These are phyloP conservation scores for Glaucidium brasilianum DNA, from an alignment of 2,113 vertebrate genomes.

Conservation along the genomic window DNA sequence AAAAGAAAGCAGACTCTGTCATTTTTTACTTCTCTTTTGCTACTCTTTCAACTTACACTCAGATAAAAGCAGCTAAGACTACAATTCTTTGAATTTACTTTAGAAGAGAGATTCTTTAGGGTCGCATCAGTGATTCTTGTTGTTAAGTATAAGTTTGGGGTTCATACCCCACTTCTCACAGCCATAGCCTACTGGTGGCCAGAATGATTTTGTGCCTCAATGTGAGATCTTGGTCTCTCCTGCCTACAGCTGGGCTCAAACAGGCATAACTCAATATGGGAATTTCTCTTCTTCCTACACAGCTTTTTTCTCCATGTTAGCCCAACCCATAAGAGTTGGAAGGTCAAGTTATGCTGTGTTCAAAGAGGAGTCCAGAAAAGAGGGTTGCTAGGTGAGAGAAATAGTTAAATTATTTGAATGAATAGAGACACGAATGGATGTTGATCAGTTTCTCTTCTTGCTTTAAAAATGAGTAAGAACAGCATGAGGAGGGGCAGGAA, in stretches of 20 bases:
- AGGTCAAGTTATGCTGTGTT: neutral
- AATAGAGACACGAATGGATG: neutral
- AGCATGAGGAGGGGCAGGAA: neutral
- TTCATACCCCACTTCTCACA: neutral
- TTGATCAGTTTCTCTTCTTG: neutral
- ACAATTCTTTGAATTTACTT: neutral
- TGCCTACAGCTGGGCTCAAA: neutral
- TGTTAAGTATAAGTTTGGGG: neutral
- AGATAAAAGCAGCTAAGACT: neutral
- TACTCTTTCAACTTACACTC: neutral
- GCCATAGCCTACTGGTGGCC: neutral
- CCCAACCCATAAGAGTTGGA: neutral
- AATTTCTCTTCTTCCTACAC: neutral
- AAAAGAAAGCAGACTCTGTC: constrained; percentile 23
- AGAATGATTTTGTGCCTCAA: accelerated
- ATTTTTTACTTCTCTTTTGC: neutral
- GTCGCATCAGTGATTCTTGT: neutral
- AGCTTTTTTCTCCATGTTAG: neutral
- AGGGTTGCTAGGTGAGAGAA: neutral
- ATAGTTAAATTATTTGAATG: neutral
- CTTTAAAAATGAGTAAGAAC: neutral
- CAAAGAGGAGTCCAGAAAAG: neutral
- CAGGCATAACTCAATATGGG: neutral
- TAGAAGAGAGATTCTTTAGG: neutral
- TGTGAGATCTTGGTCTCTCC: neutral